Conservation (phyloP, 2,888 invertebrate species). For the Tanypteryx hageni region DNA sequence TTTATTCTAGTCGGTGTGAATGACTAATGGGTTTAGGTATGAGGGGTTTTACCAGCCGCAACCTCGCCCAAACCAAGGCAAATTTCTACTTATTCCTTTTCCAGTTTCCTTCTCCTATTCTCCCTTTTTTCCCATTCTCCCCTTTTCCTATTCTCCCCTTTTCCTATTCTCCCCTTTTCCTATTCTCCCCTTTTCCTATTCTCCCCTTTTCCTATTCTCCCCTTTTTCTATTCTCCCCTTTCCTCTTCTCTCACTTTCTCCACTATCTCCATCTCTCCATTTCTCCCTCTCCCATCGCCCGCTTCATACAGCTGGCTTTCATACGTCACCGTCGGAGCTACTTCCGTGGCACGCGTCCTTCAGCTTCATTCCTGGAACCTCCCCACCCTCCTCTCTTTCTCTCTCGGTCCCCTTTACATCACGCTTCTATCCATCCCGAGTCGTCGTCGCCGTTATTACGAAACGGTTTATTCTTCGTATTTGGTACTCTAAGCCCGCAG, state of each 20-base stretch:
- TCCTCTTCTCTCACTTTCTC: neutral
- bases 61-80: too few species aligned
- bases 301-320: constrained; percentile 23
- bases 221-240: neutral
- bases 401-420: neutral
- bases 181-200: neutral
- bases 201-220: neutral
- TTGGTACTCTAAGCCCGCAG: neutral
- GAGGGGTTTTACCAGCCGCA: too few species aligned
- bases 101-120: too few species aligned
- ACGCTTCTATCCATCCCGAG: constrained; percentile 13
- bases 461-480: constrained; percentile 22
- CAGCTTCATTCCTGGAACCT: neutral
- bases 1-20: too few species aligned
- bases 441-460: constrained; percentile 31
- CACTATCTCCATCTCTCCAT: neutral
- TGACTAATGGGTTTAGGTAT: too few species aligned
- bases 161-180: neutral
- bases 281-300: neutral
- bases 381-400: neutral
- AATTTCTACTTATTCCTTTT: too few species aligned
- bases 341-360: constrained; percentile 50
- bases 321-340: constrained; percentile 10
- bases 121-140: neutral
- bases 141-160: too few species aligned